A percentile compares a stretch with the other conserved stretches of the same genome.
These are phyloP conservation scores for Triops cancriformis DNA, from an alignment of 1,140 invertebrate genomes.

Conservation along the genomic window DNA sequence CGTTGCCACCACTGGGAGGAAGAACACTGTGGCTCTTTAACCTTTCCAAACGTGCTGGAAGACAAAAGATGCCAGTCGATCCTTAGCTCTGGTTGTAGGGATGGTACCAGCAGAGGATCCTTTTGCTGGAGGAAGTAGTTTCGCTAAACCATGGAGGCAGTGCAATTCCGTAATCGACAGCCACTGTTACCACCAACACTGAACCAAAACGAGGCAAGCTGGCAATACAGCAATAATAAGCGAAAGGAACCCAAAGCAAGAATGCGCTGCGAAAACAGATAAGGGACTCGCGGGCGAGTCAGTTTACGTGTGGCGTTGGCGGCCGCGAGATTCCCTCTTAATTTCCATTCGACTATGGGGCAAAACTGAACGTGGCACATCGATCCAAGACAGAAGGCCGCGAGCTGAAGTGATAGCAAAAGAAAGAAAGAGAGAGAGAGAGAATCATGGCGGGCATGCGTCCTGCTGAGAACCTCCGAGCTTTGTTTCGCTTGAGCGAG, in stretches of 20 bases:
- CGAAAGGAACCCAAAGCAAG: neutral
- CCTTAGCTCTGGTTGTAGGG: too few relatives aligned
- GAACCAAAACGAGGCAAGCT: too few relatives aligned
- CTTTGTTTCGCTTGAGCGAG: neutral
- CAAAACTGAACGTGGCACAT: neutral
- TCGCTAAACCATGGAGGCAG: too few relatives aligned
- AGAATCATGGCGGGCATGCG: neutral
- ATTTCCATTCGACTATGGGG: neutral
- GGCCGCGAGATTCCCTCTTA: neutral
- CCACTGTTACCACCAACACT: too few relatives aligned
- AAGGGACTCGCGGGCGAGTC: neutral
- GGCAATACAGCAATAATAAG: too few relatives aligned
- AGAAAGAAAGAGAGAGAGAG: neutral
- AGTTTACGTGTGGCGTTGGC: slow-evolving; percentile 1
- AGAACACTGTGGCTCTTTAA: neutral
- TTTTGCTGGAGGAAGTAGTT: too few relatives aligned
- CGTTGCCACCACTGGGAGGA: neutral
- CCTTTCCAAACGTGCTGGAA: neutral
- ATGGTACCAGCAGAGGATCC: too few relatives aligned
- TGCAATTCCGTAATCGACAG: too few relatives aligned
- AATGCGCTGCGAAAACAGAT: neutral
- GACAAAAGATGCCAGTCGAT: too few relatives aligned
- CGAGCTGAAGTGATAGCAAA: too few relatives aligned
- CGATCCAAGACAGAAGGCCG: neutral
- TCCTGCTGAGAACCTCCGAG: neutral